Base-by-base conservation (phyloP, 2,113 vertebrate species). In the Ailurus styani region DNA sequence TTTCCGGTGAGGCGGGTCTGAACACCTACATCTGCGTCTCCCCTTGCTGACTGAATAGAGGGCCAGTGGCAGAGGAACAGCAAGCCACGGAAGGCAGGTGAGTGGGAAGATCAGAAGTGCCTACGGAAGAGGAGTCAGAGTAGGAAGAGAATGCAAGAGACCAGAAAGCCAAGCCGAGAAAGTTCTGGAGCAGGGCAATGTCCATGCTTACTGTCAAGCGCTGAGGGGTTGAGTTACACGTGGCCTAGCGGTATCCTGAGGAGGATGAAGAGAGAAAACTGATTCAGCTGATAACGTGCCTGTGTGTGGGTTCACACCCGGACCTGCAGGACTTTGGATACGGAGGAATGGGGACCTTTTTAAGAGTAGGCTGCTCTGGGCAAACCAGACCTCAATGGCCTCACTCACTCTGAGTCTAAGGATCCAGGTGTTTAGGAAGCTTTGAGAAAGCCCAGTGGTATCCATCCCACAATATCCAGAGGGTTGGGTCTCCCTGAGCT, bases 241-340 rank as follows among this genome's bases (percentile, higher is more conserved):
- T 66, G 78, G 50, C 25, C 37, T 12, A 8, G 52, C 3, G 3
- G 55, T 47, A 5, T 23, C n/a, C 55, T 9, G n/a, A 64, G 31
- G 40, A 68, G 37, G 37, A 31, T 2, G 3, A 54, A 42, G 54
- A 64, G 7, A 55, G 62, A n/a, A 47, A 73, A 45, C n/a, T 21
- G 50, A 31, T 0, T 18, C 3, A 11, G 18, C 37, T 9, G 7
- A 10, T 15, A 13, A 15, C 1, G 15, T 3, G 25, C 64, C 45
- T 15, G 2, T 29, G 29, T 68, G 52, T 42, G 27, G 17, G 21
- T 17, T 29, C 2, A 2, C 5, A 34, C 15, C 64, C 7, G 3
- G 27, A 3, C 21, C 50, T 0, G 68, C 5, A 4, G 60, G 79
- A 3, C 54, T 34, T 3, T 0, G 72, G 40, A 54, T 31, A 18